Conservation (phyloP, 2,113 vertebrate genomes). For the Chionomys nivalis region DNA sequence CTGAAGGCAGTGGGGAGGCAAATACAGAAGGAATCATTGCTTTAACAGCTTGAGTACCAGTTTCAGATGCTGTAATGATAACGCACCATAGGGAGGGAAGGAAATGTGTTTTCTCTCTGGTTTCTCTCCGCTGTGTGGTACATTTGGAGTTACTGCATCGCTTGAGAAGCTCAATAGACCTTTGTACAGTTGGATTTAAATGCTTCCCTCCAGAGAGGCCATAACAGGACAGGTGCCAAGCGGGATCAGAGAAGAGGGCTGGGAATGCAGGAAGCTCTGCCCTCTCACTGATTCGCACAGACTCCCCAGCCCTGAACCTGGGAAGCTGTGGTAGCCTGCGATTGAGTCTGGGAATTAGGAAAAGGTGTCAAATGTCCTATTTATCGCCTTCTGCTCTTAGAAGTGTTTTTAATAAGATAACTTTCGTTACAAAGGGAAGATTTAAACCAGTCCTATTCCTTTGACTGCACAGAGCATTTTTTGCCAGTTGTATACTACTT, state of each 20-base stretch:
- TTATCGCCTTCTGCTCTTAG: not conserved
- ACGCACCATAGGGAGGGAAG: not conserved
- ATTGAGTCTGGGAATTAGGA: conserved; percentile 3
- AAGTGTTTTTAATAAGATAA: not conserved
- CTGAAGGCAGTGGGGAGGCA: not conserved
- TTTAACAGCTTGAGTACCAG: conserved; percentile 16
- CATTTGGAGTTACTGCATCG: not conserved
- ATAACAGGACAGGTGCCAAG: not conserved
- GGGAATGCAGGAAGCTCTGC: not conserved
- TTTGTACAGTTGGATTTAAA: not conserved
- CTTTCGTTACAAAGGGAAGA: not conserved
- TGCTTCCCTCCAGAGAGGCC: not conserved
- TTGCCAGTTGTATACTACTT: not conserved
- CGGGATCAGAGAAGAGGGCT: too few relatives aligned
- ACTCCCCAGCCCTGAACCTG: not conserved
- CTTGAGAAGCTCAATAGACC: not conserved
- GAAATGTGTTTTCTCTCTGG: not conserved
- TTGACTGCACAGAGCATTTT: conserved; percentile 3
- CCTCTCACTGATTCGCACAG: not conserved
- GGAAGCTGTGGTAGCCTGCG: not conserved
- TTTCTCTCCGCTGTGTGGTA: not conserved
- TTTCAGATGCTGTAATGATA: not conserved
- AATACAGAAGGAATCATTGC: conserved; percentile 23
- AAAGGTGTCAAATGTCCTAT: not conserved
- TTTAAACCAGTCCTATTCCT: not conserved